A percentile compares a stretch with the other conserved stretches of the same genome.
phyloP scores from a whole-genome alignment of 2,888 invertebrate species.

The Leptinotarsa haldemani region DNA sequence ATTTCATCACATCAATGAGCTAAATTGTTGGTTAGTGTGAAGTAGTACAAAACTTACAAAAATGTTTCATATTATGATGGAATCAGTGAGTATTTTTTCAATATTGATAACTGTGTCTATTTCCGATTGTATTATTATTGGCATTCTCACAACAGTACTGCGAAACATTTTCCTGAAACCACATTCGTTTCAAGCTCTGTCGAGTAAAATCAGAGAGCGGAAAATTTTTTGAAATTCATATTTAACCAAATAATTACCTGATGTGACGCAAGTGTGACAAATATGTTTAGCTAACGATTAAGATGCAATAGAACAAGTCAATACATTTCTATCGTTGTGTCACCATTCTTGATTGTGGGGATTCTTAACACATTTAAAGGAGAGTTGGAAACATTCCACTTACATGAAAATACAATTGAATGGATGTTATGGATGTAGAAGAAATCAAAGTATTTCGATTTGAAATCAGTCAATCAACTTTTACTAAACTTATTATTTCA shows the following conservation, averaged over 20 bases:
- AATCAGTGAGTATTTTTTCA: too few relatives aligned
- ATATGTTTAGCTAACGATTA: conserved; percentile 12
- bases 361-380: neutral
- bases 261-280: conserved; percentile 16
- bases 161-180: neutral
- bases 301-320: neutral
- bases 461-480: too few relatives aligned
- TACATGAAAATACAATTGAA: too few relatives aligned
- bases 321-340: neutral
- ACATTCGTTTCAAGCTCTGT: neutral
- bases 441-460: too few relatives aligned
- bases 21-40: too few relatives aligned
- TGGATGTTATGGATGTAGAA: too few relatives aligned
- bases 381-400: too few relatives aligned
- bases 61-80: too few relatives aligned
- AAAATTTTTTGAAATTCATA: conserved; percentile 1
- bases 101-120: too few relatives aligned
- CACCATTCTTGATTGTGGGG: neutral
- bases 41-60: too few relatives aligned
- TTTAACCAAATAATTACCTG: conserved; percentile 1
- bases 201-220: conserved; percentile 3
- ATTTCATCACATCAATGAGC: too few relatives aligned
- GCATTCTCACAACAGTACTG: neutral
- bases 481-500: too few relatives aligned
- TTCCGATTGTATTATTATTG: neutral